phyloP scores from a whole-genome alignment of 2,888 invertebrate genomes.

The Eurois occulta region DNA sequence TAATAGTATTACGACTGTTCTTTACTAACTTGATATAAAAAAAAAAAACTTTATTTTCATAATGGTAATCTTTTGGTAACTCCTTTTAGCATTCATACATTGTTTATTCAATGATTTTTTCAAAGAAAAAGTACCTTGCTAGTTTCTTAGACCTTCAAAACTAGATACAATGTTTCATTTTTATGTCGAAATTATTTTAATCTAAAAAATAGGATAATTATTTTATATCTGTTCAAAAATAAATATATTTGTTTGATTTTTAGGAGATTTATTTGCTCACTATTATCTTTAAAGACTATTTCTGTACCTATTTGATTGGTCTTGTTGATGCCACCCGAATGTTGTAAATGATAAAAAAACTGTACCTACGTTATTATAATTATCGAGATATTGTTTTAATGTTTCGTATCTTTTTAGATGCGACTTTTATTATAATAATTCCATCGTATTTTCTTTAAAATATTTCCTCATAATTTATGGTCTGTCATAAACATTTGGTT shows the following conservation, averaged over 20 bases:
- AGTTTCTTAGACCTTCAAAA: background rate
- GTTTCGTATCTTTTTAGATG: no score
- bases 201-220: background rate
- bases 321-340: background rate
- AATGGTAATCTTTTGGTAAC: constrained; percentile 39
- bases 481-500: background rate
- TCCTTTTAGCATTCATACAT: constrained; percentile 38
- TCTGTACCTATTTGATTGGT: background rate
- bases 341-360: background rate
- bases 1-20: constrained; percentile 68
- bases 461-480: no score
- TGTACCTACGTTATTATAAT: no score
- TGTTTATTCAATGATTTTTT: background rate
- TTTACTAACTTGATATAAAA: constrained; percentile 63
- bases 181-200: constrained; percentile 13
- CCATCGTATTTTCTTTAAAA: background rate
- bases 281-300: background rate
- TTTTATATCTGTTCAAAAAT: background rate
- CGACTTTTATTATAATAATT: background rate
- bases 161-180: background rate
- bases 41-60: constrained; percentile 53
- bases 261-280: constrained; percentile 35
- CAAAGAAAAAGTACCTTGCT: background rate
- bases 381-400: background rate
- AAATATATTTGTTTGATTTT: constrained; percentile 6